Evolutionary conservation across 2,113 vertebrate species (phyloP).

Genomic region (pig (Sus scrofa)): DNA sequence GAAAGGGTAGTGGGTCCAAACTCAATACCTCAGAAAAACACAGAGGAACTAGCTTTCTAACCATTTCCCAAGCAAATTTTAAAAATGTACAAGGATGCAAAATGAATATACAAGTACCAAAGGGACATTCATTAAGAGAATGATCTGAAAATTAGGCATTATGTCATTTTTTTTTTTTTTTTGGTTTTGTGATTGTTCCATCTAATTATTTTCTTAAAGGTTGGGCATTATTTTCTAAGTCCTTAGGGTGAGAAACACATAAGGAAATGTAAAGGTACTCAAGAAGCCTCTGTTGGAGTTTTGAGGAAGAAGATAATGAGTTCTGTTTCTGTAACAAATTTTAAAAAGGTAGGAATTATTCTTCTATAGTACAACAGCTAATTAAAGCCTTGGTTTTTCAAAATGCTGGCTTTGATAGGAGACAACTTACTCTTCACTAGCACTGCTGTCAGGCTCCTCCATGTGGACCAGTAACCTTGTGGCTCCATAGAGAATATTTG

Average conservation of each 20-base stretch:
- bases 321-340: conserved; percentile 23
- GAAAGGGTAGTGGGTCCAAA: fast-evolving
- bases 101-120: background rate
- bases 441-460: background rate
- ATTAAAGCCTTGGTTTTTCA: background rate
- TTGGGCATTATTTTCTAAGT: conserved; percentile 12
- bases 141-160: background rate
- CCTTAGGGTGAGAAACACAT: background rate
- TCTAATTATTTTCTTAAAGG: conserved; percentile 38
- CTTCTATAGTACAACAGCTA: background rate
- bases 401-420: background rate
- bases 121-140: background rate
- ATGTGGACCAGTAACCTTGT: background rate
- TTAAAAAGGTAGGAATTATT: background rate
- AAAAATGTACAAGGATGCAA: background rate
- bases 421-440: fast-evolving
- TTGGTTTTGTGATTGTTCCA: conserved; percentile 23
- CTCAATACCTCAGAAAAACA: background rate
- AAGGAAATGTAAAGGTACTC: background rate
- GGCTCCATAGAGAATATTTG: background rate
- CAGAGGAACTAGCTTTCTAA: background rate
- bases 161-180: background rate
- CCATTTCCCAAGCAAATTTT: background rate
- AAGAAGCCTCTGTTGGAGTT: background rate
- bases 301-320: background rate